A percentile compares a stretch with the other conserved stretches of the same genome.
Conservation (phyloP, 1,140 invertebrate genomes). For the Ephestia elutella region DNA sequence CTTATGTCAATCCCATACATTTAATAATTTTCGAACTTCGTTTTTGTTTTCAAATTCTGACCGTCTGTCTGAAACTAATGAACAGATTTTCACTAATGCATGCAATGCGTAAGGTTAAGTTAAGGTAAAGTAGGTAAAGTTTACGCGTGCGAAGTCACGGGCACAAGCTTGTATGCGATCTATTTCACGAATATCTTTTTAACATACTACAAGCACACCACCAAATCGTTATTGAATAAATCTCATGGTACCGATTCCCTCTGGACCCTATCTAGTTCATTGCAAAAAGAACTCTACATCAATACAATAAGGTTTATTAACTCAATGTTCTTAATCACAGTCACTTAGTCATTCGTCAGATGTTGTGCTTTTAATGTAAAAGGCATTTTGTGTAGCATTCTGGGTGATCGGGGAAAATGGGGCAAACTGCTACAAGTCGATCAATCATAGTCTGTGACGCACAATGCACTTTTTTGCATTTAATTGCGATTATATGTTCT, state of each 20-base stretch:
- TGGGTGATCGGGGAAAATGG: constrained; percentile 4
- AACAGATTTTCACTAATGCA: no score
- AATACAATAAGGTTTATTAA: neutral
- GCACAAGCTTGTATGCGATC: neutral
- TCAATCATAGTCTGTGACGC: constrained; percentile 38
- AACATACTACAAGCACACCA: neutral
- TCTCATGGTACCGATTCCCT: neutral
- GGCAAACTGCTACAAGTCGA: constrained; percentile 19
- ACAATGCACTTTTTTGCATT: constrained; percentile 7
- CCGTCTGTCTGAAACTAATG: no score
- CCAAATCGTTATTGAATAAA: constrained; percentile 2
- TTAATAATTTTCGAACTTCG: no score
- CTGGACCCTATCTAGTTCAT: neutral
- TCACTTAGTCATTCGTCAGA: constrained; percentile 30
- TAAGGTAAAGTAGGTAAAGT: neutral
- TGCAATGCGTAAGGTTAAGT: no score
- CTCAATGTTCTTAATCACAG: neutral
- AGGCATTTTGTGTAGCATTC: constrained; percentile 50
- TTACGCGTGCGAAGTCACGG: neutral
- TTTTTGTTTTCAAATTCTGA: no score
- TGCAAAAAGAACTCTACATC: neutral
- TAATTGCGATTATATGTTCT: constrained; percentile 5
- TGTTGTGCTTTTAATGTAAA: constrained; percentile 57
- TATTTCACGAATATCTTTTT: neutral
- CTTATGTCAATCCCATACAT: no score